phyloP scores from a whole-genome alignment of 2,888 invertebrate species.

The Amaurobius ferox region DNA sequence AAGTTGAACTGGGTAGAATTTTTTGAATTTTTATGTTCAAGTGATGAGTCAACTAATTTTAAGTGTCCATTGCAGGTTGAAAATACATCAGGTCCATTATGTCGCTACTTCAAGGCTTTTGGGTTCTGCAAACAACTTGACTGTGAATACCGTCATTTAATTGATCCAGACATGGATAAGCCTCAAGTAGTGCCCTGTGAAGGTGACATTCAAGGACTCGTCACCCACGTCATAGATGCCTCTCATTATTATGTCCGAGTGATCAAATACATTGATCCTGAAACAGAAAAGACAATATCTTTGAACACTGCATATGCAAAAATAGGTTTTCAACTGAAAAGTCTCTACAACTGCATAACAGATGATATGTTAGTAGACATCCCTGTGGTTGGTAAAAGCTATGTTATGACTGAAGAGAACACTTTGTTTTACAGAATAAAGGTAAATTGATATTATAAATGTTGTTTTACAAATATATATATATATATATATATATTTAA shows the following conservation, averaged over 20 bases:
- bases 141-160: constrained; percentile 83
- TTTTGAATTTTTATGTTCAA: too few relatives aligned
- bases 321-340: constrained; percentile 27
- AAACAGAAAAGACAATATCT: constrained; percentile 42
- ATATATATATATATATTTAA: too few relatives aligned
- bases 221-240: constrained; percentile 82
- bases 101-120: constrained; percentile 82
- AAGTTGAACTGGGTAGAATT: too few relatives aligned
- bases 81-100: constrained; percentile 78
- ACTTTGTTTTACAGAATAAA: constrained; percentile 81
- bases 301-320: constrained; percentile 30
- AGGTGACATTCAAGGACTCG: constrained; percentile 81
- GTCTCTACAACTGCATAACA: constrained; percentile 2
- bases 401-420: constrained; percentile 80
- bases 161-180: constrained; percentile 81
- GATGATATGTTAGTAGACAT: constrained; percentile 73
- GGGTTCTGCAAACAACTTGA: constrained; percentile 82
- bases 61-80: not conserved
- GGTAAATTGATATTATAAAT: too few relatives aligned
- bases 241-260: constrained; percentile 82
- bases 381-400: constrained; percentile 81
- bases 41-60: too few relatives aligned
- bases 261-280: constrained; percentile 78
- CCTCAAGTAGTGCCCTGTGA: constrained; percentile 77
- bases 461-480: too few relatives aligned